These are phyloP conservation scores for Vandiemenella viatica DNA, from an alignment of 2,888 invertebrate genomes.

Conservation along the genomic window DNA sequence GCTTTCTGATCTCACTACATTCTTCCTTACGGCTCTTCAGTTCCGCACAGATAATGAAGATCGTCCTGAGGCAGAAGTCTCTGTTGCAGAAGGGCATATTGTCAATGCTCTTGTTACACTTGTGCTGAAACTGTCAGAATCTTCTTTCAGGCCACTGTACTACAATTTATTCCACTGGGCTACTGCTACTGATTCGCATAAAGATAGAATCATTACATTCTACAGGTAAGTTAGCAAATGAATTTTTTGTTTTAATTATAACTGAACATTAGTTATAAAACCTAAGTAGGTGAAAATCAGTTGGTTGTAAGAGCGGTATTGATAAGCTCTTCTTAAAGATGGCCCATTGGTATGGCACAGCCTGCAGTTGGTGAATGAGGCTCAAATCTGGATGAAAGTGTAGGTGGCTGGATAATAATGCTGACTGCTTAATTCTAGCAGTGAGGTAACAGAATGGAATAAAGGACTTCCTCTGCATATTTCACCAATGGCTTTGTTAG, in stretches of 20 bases:
- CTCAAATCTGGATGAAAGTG: no score
- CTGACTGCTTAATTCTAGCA: no score
- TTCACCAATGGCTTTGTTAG: no score
- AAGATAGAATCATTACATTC: conserved; percentile 62
- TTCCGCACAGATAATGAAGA: conserved; percentile 41
- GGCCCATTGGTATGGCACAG: no score
- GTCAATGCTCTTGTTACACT: conserved; percentile 64
- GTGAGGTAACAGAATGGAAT: no score
- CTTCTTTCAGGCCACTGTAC: conserved; percentile 76
- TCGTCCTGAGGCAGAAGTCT: conserved; percentile 31
- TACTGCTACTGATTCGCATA: conserved; percentile 34
- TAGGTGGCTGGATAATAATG: no score
- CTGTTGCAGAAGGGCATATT: conserved; percentile 53
- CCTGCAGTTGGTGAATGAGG: no score
- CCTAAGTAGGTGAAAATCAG: no score
- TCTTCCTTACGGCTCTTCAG: conserved; percentile 55
- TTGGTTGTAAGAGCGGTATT: no score
- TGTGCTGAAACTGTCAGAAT: conserved; percentile 77
- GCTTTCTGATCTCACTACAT: conserved; percentile 50
- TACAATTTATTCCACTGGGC: conserved; percentile 82
- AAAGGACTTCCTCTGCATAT: no score
- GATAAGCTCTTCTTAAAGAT: no score
- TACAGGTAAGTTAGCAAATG: conserved; percentile 47
- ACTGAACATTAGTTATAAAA: no score
- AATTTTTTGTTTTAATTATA: not conserved